phyloP scores from a whole-genome alignment of 2,113 vertebrate genomes.

The crab-eating macaque (Macaca fascicularis) region T2T-MFA8v1.1 NC_088376.1:161996001-161996500 shows the following conservation, averaged over 20 bases:
- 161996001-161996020: background rate
- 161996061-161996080: background rate
- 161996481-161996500: background rate
- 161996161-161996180: background rate
- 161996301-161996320: background rate
- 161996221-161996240: background rate
- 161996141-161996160: background rate
- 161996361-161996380: background rate
- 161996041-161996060: background rate
- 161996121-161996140: conserved; percentile 2
- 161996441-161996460: background rate
- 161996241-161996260: background rate
- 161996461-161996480: background rate
- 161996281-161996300: background rate
- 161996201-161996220: background rate
- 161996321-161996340: background rate
- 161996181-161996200: background rate
- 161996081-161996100: background rate
- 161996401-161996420: background rate
- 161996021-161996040: background rate
- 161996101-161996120: background rate
- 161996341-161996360: background rate
- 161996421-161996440: background rate
- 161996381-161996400: background rate
- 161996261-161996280: background rate